These are phyloP conservation scores for Oncopeltus fasciatus DNA, from an alignment of 1,140 invertebrate genomes.

Conservation along the genomic window DNA sequence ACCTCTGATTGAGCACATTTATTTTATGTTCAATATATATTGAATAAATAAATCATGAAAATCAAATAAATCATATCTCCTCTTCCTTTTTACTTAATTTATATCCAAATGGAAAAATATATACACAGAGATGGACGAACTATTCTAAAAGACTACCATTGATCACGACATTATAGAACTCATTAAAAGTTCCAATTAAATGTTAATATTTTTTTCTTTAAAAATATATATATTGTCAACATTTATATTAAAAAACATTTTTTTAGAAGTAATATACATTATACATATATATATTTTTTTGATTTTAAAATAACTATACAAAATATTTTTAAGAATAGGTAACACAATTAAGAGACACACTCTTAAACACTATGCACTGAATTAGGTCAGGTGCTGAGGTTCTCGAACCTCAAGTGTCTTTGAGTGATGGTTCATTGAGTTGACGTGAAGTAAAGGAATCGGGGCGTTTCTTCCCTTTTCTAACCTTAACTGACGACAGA, in stretches of 20 bases:
- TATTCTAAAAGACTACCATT: neutral
- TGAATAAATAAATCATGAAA: too few relatives aligned
- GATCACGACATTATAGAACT: neutral
- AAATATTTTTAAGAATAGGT: neutral
- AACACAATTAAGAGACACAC: neutral
- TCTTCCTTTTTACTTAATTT: neutral
- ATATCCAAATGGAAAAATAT: neutral
- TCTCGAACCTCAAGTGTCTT: too few relatives aligned
- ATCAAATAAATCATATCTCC: neutral
- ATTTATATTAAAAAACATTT: neutral
- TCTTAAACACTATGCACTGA: too few relatives aligned
- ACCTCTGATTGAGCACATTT: too few relatives aligned
- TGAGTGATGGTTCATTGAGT: too few relatives aligned
- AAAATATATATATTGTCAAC: slow-evolving; percentile 8
- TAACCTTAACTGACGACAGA: too few relatives aligned
- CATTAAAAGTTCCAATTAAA: neutral
- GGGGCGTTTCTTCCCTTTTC: too few relatives aligned
- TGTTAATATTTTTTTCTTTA: neutral
- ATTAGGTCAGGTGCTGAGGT: too few relatives aligned
- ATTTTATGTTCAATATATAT: too few relatives aligned
- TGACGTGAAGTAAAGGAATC: too few relatives aligned
- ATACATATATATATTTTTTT: too few relatives aligned
- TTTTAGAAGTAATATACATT: neutral
- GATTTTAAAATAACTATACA: slow-evolving; percentile 8
- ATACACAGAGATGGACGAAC: neutral